phyloP scores from a whole-genome alignment of 2,113 vertebrate genomes.

The Scophthalmus maximus region DNA sequence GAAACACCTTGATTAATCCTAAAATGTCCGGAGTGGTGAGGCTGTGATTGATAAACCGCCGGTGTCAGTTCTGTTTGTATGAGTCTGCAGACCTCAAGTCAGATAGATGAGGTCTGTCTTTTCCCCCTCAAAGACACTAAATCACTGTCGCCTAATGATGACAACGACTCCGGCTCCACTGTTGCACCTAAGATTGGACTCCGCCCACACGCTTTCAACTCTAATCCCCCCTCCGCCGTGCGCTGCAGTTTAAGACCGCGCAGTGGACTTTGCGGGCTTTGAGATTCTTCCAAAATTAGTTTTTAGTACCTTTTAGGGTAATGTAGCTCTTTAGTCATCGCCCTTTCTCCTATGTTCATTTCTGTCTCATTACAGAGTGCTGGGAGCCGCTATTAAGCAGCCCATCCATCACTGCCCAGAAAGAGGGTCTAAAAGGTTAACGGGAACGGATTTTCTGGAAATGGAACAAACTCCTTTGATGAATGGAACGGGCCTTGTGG shows the following conservation, averaged over 20 bases:
- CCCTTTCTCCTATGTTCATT: constrained; percentile 73
- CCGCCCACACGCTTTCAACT: constrained; percentile 30
- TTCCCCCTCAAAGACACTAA: constrained; percentile 60
- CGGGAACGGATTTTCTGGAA: constrained; percentile 74
- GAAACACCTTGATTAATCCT: constrained; percentile 52
- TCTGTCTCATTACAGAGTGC: constrained; percentile 78
- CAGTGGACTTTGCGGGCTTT: constrained; percentile 16
- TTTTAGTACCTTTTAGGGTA: constrained; percentile 52
- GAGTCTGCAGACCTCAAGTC: constrained; percentile 55
- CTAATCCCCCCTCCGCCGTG: constrained; percentile 6
- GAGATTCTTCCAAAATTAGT: constrained; percentile 35
- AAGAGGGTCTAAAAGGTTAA: constrained; percentile 81
- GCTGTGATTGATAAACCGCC: constrained; percentile 65
- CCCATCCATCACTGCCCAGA: constrained; percentile 78
- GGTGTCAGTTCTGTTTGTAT: constrained; percentile 66
- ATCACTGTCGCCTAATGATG: constrained; percentile 72
- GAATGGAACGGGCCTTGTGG: constrained; percentile 68
- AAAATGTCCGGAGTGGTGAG: constrained; percentile 46
- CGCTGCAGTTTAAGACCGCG: constrained; percentile 8
- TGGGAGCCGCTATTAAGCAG: constrained; percentile 73
- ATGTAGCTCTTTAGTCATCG: constrained; percentile 54
- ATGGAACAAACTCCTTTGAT: constrained; percentile 72
- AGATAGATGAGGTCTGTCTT: constrained; percentile 72
- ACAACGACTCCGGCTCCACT: constrained; percentile 56
- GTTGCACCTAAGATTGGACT: constrained; percentile 42